Evolutionary conservation across 2,888 invertebrate genomes (phyloP).

Genomic region (Pollenia labialis): DNA sequence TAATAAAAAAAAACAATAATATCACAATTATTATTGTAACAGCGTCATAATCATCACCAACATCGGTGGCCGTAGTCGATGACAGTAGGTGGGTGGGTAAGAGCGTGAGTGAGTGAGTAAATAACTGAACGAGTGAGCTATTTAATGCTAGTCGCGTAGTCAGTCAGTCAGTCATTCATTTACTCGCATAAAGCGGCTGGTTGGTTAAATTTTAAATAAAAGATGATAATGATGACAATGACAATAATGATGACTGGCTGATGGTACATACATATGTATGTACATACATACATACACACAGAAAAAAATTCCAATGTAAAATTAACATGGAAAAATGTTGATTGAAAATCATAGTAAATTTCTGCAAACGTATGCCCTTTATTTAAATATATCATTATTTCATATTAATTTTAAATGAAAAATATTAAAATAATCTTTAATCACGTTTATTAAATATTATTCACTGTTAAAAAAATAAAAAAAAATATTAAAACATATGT

Average conservation of each 20-base stretch:
- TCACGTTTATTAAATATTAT: too few relatives aligned
- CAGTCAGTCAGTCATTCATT: not conserved
- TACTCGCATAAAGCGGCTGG: conserved; percentile 31
- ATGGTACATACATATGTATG: too few relatives aligned
- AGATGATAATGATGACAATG: conserved; percentile 14
- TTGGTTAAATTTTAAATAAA: conserved; percentile 37
- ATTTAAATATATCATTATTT: too few relatives aligned
- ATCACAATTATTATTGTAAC: conserved; percentile 66
- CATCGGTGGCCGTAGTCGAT: conserved; percentile 9
- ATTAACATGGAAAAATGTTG: too few relatives aligned
- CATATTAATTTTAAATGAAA: too few relatives aligned
- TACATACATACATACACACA: too few relatives aligned
- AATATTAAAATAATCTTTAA: too few relatives aligned
- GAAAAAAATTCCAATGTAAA: too few relatives aligned
- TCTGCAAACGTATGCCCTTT: too few relatives aligned
- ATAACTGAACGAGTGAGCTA: conserved; percentile 16
- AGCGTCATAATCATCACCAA: conserved; percentile 56
- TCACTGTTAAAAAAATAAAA: too few relatives aligned
- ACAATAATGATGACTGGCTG: conserved; percentile 36
- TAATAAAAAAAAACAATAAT: conserved; percentile 29
- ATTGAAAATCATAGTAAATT: too few relatives aligned
- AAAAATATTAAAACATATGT: too few relatives aligned
- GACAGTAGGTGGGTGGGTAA: not conserved
- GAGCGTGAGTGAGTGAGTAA: not conserved
- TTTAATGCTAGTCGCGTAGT: conserved; percentile 57